Evolutionary conservation across 2,888 invertebrate genomes (phyloP), one percentile per base, ranked within the genome.

Genomic region (Ochropacha duplaris): DNA sequence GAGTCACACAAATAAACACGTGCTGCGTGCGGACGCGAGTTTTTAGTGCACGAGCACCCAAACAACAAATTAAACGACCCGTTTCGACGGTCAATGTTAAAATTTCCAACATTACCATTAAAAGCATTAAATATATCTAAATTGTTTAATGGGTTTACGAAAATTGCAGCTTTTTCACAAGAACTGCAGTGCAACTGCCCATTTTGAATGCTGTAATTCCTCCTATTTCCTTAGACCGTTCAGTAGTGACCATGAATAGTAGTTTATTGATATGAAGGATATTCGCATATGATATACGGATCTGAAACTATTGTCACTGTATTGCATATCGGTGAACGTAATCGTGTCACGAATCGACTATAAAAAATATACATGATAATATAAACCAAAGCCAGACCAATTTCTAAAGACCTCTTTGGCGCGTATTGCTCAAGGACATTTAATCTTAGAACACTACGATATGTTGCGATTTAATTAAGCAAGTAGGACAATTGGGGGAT

Each of bases 301-400:
- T 26, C 16, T n/a, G 4, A 28, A 24, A 26, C n/a, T 55, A 36
- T 16, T 26, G 31, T 55, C 16, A 36, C 52, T 44, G 70, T 72
- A 72, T 71, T 64, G 65, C 70, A 69, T 65, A 68, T 69, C 67
- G 50, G 73, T 72, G 69, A 74, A 76, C 66, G 76, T 71, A 81
- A 78, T 72, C 66, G 58, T 76, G 78, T 78, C 80, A 81, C 78
- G 78, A 79, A 75, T 72, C 69, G 68, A 66, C 69, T 74, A 74
- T 72, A 83, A 79, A 78, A 78, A 76, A 77, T 71, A 59, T 51
- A 59, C 68, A 74, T 71, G 71, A 69, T 76, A 74, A 69, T 65
- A 28, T 28, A 69, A 63, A 69, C 28, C 16, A 24, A 63, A 54
- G 14, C 56, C 66, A 68, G 55, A 60, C 61, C 57, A 59, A 56